Conservation (phyloP, 2,888 invertebrate genomes). For the Atrina japonica region DNA sequence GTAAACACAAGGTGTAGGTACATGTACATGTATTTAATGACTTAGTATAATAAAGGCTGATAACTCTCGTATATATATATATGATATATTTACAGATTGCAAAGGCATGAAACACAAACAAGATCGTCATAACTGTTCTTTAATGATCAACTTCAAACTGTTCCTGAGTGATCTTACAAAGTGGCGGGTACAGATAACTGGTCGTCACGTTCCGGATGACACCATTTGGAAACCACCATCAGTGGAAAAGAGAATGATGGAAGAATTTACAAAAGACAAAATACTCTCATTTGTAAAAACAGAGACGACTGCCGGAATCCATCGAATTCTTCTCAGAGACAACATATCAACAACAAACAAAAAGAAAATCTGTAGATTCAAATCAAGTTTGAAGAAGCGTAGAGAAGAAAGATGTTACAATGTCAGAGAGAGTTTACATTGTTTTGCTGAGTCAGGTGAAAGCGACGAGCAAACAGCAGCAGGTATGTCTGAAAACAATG, state of each 20-base stretch:
- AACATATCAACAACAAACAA: constrained; percentile 32
- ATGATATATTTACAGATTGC: constrained; percentile 63
- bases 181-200: constrained; percentile 74
- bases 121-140: constrained; percentile 74
- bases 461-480: too few relatives aligned
- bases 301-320: background rate
- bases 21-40: too few relatives aligned
- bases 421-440: constrained; percentile 18
- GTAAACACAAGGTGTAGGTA: too few relatives aligned
- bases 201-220: constrained; percentile 66
- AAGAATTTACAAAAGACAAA: constrained; percentile 63
- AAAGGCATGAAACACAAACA: constrained; percentile 72
- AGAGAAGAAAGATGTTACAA: constrained; percentile 24
- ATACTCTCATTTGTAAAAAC: constrained; percentile 35
- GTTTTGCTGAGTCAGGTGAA: too few relatives aligned
- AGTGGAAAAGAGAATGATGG: constrained; percentile 52
- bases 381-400: constrained; percentile 61
- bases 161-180: constrained; percentile 71
- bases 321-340: constrained; percentile 47
- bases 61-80: too few relatives aligned
- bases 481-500: too few relatives aligned
- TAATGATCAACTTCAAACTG: constrained; percentile 73
- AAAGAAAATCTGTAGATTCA: constrained; percentile 60
- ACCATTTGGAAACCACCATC: constrained; percentile 62
- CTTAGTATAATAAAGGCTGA: too few relatives aligned